A percentile compares a stretch with the other conserved stretches of the same genome.
phyloP scores from a whole-genome alignment of 2,113 vertebrate species.

The Cochlearius cochlearius region DNA sequence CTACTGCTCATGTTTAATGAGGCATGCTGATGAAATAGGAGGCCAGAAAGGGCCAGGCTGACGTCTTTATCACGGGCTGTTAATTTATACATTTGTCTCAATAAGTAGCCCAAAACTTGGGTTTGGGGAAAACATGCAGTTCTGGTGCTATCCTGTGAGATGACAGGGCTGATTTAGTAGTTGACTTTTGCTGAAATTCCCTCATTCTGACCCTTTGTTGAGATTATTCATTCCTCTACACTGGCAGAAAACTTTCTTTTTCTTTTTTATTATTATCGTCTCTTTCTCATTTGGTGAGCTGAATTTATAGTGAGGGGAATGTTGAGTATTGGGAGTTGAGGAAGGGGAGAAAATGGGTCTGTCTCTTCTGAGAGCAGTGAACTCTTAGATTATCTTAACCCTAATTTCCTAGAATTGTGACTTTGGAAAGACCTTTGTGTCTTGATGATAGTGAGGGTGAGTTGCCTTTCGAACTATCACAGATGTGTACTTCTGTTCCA shows the following conservation, averaged over 20 bases:
- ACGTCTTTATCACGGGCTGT: accelerated
- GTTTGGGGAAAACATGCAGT: not conserved
- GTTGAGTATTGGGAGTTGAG: not conserved
- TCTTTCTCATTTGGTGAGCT: not conserved
- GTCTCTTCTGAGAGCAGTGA: not conserved
- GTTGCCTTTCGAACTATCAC: not conserved
- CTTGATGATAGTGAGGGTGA: not conserved
- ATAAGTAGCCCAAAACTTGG: not conserved
- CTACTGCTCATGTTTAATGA: not conserved
- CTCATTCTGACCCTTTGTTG: not conserved
- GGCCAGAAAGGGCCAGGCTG: not conserved
- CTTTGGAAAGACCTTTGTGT: not conserved
- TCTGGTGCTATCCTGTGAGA: not conserved
- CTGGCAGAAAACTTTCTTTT: not conserved
- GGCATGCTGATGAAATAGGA: not conserved
- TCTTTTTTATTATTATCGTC: not conserved
- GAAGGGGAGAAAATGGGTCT: not conserved
- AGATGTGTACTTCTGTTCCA: not conserved
- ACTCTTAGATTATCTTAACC: not conserved
- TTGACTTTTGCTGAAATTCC: not conserved
- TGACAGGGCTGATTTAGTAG: not conserved
- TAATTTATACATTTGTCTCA: not conserved
- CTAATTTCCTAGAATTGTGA: not conserved
- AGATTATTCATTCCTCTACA: not conserved
- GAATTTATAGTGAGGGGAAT: not conserved